Evolutionary conservation across 2,888 invertebrate genomes (phyloP), one percentile per base, ranked within the genome.

Genomic region (Megaustenia siamemsis): DNA sequence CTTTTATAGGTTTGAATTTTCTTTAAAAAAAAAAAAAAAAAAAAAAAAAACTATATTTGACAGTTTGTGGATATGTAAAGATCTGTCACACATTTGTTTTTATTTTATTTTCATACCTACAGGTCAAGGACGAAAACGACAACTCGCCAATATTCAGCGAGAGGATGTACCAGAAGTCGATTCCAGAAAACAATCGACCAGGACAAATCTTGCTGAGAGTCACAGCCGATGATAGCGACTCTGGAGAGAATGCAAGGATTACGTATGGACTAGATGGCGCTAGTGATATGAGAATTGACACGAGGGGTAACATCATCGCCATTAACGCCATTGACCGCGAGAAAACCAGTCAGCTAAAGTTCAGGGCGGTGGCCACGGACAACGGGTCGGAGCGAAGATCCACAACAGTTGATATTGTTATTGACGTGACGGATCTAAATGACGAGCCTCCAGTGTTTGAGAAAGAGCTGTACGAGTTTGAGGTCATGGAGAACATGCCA

Each of bases 51-150:
- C n/a, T n/a, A n/a, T n/a, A n/a, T n/a, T n/a, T n/a, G n/a, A n/a
- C n/a, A n/a, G n/a, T n/a, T n/a, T n/a, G n/a, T n/a, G n/a, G n/a
- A n/a, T n/a, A n/a, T n/a, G n/a, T n/a, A n/a, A n/a, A n/a, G n/a
- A n/a, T n/a, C n/a, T n/a, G n/a, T n/a, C n/a, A n/a, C n/a, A n/a
- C n/a, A 56, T 32, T 8, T 56, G 18, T 78, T 10, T 35, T 24
- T 28, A 2, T 10, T 35, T 24, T 28, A 2, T 81, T 60, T 60
- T n/a, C 2, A 8, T n/a, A 24, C 38, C 43, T 91, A 15, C 83
- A 86, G 38, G 96, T 98, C 0, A 94, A 95, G 71, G 98, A 98
- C 92, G 96, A 97, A 3, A 98, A 98, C 91, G 98, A 98, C 92
- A 98, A 98, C 94, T 95, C 97, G 0, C 98, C 98, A 0, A 95